Base-by-base conservation (phyloP, 2,888 invertebrate genomes). In the Andrena praecox region DNA sequence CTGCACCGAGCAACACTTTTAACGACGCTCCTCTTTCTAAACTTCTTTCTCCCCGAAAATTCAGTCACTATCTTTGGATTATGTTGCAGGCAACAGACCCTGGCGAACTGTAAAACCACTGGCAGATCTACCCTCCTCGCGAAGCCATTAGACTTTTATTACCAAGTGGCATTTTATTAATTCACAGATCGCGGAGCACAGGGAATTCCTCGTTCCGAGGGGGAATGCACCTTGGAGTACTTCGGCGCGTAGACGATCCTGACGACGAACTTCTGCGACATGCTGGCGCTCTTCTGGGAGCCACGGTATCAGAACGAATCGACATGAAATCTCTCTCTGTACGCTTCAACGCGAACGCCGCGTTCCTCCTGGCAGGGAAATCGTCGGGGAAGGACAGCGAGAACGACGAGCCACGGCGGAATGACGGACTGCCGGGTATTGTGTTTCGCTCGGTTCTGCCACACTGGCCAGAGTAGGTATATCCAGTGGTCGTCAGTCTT, bases 211-310 rank as follows among this genome's bases (percentile, higher is more conserved):
- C 48, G 33, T 62, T 35, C 56, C 27, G 42, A 24, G 24, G 33
- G 35, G 29, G n/a, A 63, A 54, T 27, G 16, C 56, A 91, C 90
- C 89, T 91, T 89, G 48, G 88, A 84, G 86, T 87, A 91, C 68
- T 90, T 90, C 16, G 93, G 92, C 68, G 87, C 89, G 79, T 93
- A 93, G 63, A 89, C 77, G 84, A 93, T 93, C 84, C 91, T 89
- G 74, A 93, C 72, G 83, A 91, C 82, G 77, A 89, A 75, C 42
- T 75, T 90, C 80, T 89, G 85, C 75, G 86, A 68, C 91, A 92
- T 91, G 79, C 66, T 80, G 77, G 29, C 27, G 71, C 63, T 78
- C 67, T 77, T 67, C 56, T 48, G 63, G 82, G 62, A 77, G 69
- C 77, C 66, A 67, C 71, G 77, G 76, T 88, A 86, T 85, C 82